phyloP scores from a whole-genome alignment of 2,888 invertebrate genomes.

The Xestia c-nigrum region DNA sequence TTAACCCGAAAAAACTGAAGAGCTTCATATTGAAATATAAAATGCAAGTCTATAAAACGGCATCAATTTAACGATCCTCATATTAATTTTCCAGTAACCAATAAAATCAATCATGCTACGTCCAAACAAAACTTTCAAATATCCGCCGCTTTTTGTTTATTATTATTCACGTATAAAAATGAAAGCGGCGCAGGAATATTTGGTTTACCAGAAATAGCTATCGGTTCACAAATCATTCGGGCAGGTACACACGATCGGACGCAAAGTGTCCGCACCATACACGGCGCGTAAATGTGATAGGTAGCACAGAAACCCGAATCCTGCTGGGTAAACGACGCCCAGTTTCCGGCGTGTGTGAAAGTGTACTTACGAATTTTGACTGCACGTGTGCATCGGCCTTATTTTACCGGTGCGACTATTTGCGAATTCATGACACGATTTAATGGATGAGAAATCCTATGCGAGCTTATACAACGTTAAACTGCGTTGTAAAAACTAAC shows the following conservation, averaged over 20 bases:
- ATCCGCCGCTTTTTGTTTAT: slow-evolving; percentile 84
- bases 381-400: slow-evolving; percentile 54
- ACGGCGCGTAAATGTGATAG: slow-evolving; percentile 67
- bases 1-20: neutral
- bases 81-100: slow-evolving; percentile 75
- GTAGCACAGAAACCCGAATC: slow-evolving; percentile 82
- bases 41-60: slow-evolving; percentile 28
- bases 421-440: slow-evolving; percentile 35
- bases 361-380: slow-evolving; percentile 65
- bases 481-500: neutral
- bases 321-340: slow-evolving; percentile 71
- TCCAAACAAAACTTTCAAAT: slow-evolving; percentile 83
- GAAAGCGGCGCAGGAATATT: slow-evolving; percentile 85
- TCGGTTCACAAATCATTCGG: slow-evolving; percentile 83
- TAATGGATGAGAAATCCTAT: neutral
- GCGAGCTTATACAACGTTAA: neutral
- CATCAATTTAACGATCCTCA: slow-evolving; percentile 34
- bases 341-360: slow-evolving; percentile 76
- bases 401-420: slow-evolving; percentile 43
- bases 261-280: slow-evolving; percentile 61
- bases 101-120: slow-evolving; percentile 82
- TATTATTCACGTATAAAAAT: slow-evolving; percentile 82
- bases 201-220: slow-evolving; percentile 87
- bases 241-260: slow-evolving; percentile 75
- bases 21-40: slow-evolving; percentile 1